Evolutionary conservation across 2,797 vertebrate species (phyloP).

Genomic region (Sternarchorhynchus goeldii): DNA sequence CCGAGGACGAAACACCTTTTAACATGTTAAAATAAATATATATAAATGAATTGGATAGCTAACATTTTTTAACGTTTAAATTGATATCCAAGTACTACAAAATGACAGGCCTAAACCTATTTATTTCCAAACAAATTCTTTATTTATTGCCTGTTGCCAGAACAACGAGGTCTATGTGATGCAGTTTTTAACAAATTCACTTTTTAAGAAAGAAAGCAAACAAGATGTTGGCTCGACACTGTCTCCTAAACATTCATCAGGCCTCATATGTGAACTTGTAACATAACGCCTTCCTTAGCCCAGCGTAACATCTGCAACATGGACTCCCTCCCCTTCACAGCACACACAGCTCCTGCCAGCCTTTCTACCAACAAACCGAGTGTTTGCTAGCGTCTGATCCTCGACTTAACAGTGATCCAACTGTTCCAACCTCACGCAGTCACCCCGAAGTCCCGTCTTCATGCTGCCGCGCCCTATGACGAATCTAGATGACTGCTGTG

Average conservation of each 20-base stretch:
- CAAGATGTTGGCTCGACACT: neutral
- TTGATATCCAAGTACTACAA: neutral
- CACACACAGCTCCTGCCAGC: neutral
- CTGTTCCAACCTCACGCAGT: neutral
- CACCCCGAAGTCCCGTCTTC: too few species aligned
- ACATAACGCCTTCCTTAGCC: neutral
- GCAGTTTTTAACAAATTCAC: neutral
- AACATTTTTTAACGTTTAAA: too few species aligned
- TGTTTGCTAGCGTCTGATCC: too few species aligned
- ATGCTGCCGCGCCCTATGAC: too few species aligned
- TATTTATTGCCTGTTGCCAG: neutral
- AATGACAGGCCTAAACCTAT: neutral
- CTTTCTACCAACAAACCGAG: too few species aligned
- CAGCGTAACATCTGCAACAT: neutral
- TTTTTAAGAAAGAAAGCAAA: neutral
- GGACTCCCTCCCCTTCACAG: neutral
- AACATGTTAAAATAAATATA: too few species aligned
- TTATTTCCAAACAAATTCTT: slow-evolving; percentile 8
- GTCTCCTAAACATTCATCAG: neutral
- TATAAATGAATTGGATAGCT: too few species aligned
- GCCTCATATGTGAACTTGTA: too few species aligned
- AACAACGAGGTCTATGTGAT: neutral
- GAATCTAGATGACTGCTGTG: too few species aligned
- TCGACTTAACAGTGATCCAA: neutral
- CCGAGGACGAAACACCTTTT: too few species aligned